Percentiles rank a stretch among this genome's conserved stretches.
Conservation (phyloP, 2,113 vertebrate genomes). For the Psittacus erithacus region DNA sequence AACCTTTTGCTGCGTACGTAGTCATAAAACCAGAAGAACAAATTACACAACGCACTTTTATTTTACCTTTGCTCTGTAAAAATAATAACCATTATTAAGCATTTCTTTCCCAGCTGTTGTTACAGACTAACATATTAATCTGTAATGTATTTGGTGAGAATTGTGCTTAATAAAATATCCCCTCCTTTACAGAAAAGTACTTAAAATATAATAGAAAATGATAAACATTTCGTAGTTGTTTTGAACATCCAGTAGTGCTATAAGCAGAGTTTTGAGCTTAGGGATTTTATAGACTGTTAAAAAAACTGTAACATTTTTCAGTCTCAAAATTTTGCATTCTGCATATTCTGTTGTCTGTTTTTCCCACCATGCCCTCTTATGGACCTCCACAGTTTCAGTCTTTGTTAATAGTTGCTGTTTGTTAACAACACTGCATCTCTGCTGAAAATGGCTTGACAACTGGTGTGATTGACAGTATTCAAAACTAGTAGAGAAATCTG, state of each 20-base stretch:
- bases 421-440: not conserved
- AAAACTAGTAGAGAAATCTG: not conserved
- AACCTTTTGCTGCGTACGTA: not conserved
- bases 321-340: not conserved
- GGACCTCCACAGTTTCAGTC: not conserved
- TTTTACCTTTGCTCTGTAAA: not conserved
- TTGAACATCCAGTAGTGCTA: not conserved
- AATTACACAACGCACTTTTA: not conserved
- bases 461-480: not conserved
- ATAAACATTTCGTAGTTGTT: not conserved
- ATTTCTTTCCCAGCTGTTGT: not conserved
- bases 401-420: not conserved
- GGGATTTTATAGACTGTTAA: not conserved
- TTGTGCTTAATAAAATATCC: not conserved
- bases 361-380: not conserved
- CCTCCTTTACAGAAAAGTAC: not conserved
- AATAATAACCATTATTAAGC: not conserved
- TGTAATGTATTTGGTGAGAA: not conserved
- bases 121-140: not conserved
- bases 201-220: not conserved
- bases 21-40: not conserved
- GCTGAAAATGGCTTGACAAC: not conserved
- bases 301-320: not conserved
- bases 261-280: not conserved
- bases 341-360: not conserved